Conservation (phyloP, 2,797 vertebrate species). For the Rhadinocentrus ornatus region DNA sequence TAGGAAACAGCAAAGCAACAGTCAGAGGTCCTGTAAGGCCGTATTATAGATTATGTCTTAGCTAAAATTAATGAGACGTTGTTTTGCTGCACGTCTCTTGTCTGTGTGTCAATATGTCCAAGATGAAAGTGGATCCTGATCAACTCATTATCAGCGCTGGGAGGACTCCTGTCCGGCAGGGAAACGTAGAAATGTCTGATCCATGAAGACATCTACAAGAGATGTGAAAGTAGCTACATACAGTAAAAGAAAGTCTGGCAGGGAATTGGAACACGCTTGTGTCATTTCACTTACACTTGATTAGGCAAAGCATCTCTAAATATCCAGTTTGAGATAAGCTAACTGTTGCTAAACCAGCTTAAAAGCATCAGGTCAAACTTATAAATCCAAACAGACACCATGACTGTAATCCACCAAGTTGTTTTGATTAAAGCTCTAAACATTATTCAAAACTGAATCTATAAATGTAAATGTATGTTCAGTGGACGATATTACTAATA, state of each 20-base stretch:
- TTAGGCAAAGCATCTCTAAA: background rate
- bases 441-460: background rate
- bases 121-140: background rate
- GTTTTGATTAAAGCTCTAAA: background rate
- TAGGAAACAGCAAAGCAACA: background rate
- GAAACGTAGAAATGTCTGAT: background rate
- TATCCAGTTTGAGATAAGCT: background rate
- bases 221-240: background rate
- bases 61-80: background rate
- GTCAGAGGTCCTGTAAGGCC: background rate
- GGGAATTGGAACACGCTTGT: background rate
- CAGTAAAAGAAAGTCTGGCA: background rate
- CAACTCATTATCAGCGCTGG: slow-evolving; percentile 1
- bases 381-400: background rate
- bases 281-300: background rate
- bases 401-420: background rate
- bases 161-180: background rate
- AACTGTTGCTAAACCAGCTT: background rate
- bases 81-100: background rate
- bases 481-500: background rate
- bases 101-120: background rate
- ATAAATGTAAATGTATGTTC: background rate
- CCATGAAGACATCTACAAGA: background rate
- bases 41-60: background rate
- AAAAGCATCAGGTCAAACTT: background rate